phyloP scores from a whole-genome alignment of 2,113 vertebrate genomes.

The Ictidomys tridecemlineatus region DNA sequence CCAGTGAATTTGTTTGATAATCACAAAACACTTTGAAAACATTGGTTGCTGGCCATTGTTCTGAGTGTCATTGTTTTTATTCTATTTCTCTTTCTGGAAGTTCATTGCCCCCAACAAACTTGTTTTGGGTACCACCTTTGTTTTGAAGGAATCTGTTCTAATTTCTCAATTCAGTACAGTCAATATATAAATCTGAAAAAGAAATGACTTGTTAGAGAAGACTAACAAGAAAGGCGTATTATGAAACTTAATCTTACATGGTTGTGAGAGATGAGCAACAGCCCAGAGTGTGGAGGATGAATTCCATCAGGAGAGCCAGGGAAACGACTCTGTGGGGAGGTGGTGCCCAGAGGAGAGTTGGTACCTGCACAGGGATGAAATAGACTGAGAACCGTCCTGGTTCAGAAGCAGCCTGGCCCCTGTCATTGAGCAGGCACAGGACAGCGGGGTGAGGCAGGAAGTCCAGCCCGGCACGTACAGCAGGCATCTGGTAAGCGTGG shows the following conservation, averaged over 20 bases:
- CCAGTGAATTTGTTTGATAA: background rate
- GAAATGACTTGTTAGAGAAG: background rate
- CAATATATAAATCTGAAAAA: background rate
- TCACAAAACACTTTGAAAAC: background rate
- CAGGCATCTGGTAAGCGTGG: background rate
- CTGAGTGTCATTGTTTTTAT: background rate
- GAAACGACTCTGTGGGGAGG: background rate
- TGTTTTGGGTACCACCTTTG: background rate
- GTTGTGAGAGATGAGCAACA: background rate
- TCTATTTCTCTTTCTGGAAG: slow-evolving; percentile 10
- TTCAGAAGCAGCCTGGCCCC: background rate
- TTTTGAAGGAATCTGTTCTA: slow-evolving; percentile 5
- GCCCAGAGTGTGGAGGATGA: background rate
- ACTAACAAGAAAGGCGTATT: background rate
- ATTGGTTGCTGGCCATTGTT: background rate
- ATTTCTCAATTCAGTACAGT: background rate
- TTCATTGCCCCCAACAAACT: background rate
- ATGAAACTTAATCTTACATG: background rate
- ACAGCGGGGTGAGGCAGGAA: background rate
- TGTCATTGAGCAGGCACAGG: background rate
- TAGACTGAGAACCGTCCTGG: background rate
- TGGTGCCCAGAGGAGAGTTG: background rate
- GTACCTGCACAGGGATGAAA: background rate
- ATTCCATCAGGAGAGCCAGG: background rate
- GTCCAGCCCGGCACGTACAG: background rate